Evolutionary conservation across 2,113 vertebrate species (phyloP), one percentile per base, ranked within the genome.

Genomic region (Scatophagus argus): DNA sequence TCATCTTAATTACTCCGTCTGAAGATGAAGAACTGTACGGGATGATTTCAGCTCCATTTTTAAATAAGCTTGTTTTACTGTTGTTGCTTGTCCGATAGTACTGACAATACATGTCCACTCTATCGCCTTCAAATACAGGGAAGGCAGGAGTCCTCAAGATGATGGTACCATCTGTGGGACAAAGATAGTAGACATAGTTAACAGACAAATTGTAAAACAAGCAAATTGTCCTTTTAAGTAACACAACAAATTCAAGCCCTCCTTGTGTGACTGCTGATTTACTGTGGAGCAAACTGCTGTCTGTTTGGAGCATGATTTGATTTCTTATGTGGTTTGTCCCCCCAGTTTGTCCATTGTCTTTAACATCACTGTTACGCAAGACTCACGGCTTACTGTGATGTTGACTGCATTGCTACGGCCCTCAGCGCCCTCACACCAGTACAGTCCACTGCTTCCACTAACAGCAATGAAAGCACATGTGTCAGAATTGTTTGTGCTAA

Each of bases 361-460:
- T 12, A 65, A 16, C 29, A 23, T 7, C 19, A 12, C 32, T 1
- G 8, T 55, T 39, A 41, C 52, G 49, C 19, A 41, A 68, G 62
- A 88, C 92, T 93, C 88, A 94, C 94, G 69, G 84, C 74, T 93
- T 54, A 91, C 91, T 61, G 85, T 86, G 80, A 95, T 83, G 60
- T 54, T 72, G 80, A 94, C 64, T 16, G 84, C 25, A 7, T 52
- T 91, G 67, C 85, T 93, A 73, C 88, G 89, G 29, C 81, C 74
- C 65, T 65, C 38, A 0, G 69, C 14, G 14, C 52, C 56, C 54
- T 90, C 87, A 71, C 93, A 94, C 93, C 94, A 95, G 89, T 93
- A 93, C 60, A 93, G 49, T 17, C 90, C 93, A 46, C 81, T 72
- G 74, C 59, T 88, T 10, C 21, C 49, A 0, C n/a, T 49, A 21